These are phyloP conservation scores for Galerucella pusilla DNA, from an alignment of 2,888 invertebrate species.

Conservation along the genomic window DNA sequence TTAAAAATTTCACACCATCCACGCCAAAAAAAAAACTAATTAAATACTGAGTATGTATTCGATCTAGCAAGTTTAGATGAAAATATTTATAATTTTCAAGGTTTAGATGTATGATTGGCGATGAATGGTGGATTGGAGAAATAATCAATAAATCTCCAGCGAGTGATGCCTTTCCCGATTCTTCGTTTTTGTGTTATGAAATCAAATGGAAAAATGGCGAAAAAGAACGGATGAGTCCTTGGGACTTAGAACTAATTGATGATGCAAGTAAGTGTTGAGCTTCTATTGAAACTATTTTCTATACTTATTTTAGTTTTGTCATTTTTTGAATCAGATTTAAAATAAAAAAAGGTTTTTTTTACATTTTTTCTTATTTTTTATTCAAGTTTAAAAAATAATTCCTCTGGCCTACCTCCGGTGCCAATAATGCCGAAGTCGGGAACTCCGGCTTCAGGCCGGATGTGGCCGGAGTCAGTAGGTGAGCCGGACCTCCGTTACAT, in stretches of 20 bases:
- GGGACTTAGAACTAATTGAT: conserved; percentile 93
- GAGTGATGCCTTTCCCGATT: conserved; percentile 75
- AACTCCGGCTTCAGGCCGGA: conserved; percentile 11
- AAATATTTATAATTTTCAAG: conserved; percentile 60
- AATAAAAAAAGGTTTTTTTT: too few species aligned
- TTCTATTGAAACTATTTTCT: neutral
- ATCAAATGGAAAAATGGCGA: conserved; percentile 94
- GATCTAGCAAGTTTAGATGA: neutral
- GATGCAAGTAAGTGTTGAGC: conserved; percentile 68
- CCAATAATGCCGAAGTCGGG: conserved; percentile 12
- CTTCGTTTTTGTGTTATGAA: conserved; percentile 80
- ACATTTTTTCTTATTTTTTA: neutral
- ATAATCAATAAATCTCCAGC: conserved; percentile 77
- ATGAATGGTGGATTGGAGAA: conserved; percentile 96
- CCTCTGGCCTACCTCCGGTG: conserved; percentile 10
- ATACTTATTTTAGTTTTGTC: neutral
- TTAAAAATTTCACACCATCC: too few species aligned
- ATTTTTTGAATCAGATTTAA: too few species aligned
- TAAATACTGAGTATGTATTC: too few species aligned
- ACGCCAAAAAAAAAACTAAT: too few species aligned
- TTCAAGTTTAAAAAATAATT: conserved; percentile 13
- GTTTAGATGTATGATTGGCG: conserved; percentile 94
- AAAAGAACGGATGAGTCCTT: conserved; percentile 90
- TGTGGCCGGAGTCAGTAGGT: conserved; percentile 20
- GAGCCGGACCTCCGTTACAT: conserved; percentile 11